A percentile compares a stretch with the other conserved stretches of the same genome.
These are phyloP conservation scores for Ictalurus punctatus DNA, from an alignment of 2,113 vertebrate genomes.

Conservation along the genomic window DNA sequence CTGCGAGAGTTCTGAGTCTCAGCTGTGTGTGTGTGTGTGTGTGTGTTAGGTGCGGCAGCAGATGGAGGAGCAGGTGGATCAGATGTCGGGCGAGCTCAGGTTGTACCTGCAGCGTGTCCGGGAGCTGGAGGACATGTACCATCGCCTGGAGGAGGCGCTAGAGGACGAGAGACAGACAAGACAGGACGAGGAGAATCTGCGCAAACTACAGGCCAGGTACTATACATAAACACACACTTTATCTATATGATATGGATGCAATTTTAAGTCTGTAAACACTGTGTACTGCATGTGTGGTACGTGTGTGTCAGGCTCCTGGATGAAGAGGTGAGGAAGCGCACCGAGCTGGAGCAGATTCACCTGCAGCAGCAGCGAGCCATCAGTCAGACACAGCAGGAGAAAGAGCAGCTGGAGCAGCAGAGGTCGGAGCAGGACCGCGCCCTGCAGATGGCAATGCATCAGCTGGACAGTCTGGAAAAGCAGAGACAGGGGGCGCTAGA, in stretches of 20 bases:
- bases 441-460: conserved; percentile 84
- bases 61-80: conserved; percentile 93
- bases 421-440: conserved; percentile 80
- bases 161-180: conserved; percentile 88
- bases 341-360: conserved; percentile 87
- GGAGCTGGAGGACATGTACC: conserved; percentile 93
- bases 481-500: conserved; percentile 86
- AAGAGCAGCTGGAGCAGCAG: conserved; percentile 86
- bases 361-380: conserved; percentile 85
- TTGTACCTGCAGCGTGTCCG: conserved; percentile 88
- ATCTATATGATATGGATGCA: background rate
- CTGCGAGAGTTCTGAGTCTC: background rate
- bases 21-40: conserved; percentile 1
- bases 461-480: conserved; percentile 83
- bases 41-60: conserved; percentile 85
- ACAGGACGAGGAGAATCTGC: conserved; percentile 88
- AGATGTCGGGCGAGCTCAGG: conserved; percentile 91
- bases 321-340: conserved; percentile 86
- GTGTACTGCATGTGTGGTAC: conserved; percentile 13
- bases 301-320: conserved; percentile 80
- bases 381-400: conserved; percentile 87
- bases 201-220: conserved; percentile 88
- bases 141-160: conserved; percentile 85
- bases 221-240: background rate
- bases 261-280: background rate